Percentiles rank a stretch among this genome's conserved stretches.
Conservation (phyloP, 1,140 invertebrate genomes). For the Drosophila funebris region DNA sequence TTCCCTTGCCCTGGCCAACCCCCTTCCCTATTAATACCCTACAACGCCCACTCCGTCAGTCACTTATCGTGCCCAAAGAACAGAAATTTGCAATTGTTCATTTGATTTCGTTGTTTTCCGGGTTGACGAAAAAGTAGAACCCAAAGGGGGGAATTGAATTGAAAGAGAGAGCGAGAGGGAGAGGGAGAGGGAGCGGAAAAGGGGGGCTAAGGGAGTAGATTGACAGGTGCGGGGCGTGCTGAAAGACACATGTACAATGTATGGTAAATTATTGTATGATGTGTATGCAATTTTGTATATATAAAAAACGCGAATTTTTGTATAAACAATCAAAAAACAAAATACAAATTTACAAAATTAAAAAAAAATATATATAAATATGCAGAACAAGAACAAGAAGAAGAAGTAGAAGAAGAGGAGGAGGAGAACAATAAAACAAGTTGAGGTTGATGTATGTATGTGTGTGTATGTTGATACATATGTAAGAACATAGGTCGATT, state of each 20-base stretch:
- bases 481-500: slow-evolving; percentile 25
- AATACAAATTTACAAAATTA: background rate
- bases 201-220: background rate
- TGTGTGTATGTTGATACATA: slow-evolving; percentile 16
- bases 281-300: slow-evolving; percentile 62
- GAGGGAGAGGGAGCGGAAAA: background rate
- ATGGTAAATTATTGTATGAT: slow-evolving; percentile 64
- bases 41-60: slow-evolving; percentile 34
- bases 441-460: slow-evolving; percentile 21
- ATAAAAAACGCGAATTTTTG: slow-evolving; percentile 34
- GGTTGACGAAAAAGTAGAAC: slow-evolving; percentile 22
- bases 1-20: background rate
- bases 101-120: slow-evolving; percentile 51
- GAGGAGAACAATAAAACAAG: slow-evolving; percentile 25
- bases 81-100: slow-evolving; percentile 56
- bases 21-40: background rate
- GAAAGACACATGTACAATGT: slow-evolving; percentile 50
- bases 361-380: too few relatives aligned
- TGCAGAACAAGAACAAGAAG: slow-evolving; percentile 2
- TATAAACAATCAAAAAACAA: slow-evolving; percentile 49
- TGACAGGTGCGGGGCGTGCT: slow-evolving; percentile 9
- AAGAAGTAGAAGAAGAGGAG: slow-evolving; percentile 7
- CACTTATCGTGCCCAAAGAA: slow-evolving; percentile 36
- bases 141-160: background rate
- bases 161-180: background rate